A percentile compares a stretch with the other conserved stretches of the same genome.
Evolutionary conservation across 2,888 invertebrate species (phyloP).

Genomic region (Macaria liturata): DNA sequence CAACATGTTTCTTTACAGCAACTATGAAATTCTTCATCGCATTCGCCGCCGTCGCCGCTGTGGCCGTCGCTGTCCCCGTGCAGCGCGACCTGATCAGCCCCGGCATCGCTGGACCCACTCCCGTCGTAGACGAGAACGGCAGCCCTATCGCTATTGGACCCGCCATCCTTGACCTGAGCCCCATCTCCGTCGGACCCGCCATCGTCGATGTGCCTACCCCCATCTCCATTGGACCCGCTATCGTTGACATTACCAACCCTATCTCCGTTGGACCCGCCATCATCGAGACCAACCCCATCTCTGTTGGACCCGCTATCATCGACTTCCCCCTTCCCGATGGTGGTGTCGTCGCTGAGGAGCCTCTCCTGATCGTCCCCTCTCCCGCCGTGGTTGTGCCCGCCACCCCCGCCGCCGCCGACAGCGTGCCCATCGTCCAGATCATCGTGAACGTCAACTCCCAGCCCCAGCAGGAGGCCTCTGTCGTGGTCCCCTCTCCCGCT

Average conservation of each 20-base stretch:
- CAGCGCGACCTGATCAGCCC: constrained; percentile 35
- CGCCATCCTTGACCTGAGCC: constrained; percentile 30
- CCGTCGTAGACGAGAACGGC: constrained; percentile 29
- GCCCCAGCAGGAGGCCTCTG: constrained; percentile 31
- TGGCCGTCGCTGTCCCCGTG: constrained; percentile 37
- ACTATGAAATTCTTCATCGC: constrained; percentile 40
- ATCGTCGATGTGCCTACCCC: constrained; percentile 50
- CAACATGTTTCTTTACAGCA: constrained; percentile 23
- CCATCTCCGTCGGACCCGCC: constrained; percentile 26
- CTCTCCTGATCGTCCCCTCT: constrained; percentile 3
- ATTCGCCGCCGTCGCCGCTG: constrained; percentile 43
- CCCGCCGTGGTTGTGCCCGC: constrained; percentile 13
- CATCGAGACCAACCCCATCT: constrained; percentile 29
- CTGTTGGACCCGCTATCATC: constrained; percentile 25
- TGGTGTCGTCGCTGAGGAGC: constrained; percentile 22
- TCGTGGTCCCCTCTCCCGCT: constrained; percentile 27
- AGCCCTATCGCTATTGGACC: constrained; percentile 36
- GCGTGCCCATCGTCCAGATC: constrained; percentile 46
- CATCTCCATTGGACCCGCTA: constrained; percentile 30
- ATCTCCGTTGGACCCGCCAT: constrained; percentile 24
- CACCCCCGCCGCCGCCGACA: constrained; percentile 23
- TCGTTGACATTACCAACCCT: constrained; percentile 20
- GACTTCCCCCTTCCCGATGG: constrained; percentile 16
- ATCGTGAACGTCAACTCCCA: constrained; percentile 52
- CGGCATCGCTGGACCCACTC: constrained; percentile 35